These are phyloP conservation scores for Apocheima hispidaria DNA, from an alignment of 2,888 invertebrate species.

Conservation along the genomic window DNA sequence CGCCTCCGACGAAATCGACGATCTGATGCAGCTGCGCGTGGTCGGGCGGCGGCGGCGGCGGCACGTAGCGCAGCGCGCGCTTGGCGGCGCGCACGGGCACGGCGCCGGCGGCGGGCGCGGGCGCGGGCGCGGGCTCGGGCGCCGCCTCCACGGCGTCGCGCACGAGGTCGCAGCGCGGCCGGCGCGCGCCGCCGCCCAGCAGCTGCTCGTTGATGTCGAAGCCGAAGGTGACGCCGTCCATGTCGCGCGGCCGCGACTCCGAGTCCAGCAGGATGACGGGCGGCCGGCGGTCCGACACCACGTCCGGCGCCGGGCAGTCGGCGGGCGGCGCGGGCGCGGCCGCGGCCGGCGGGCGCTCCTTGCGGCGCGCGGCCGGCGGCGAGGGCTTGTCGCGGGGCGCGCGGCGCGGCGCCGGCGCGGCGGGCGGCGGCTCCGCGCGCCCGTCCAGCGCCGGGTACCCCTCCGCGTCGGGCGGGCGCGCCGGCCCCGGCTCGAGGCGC, in stretches of 20 bases:
- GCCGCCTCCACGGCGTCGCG: constrained; percentile 52
- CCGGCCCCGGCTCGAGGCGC: constrained; percentile 30
- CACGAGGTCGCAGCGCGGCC: constrained; percentile 64
- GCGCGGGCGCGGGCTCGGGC: constrained; percentile 49
- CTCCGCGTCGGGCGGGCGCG: constrained; percentile 32
- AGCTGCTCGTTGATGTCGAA: constrained; percentile 92
- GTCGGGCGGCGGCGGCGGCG: constrained; percentile 56
- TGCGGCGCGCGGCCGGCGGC: constrained; percentile 42
- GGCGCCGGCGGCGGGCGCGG: constrained; percentile 53
- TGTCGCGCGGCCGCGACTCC: constrained; percentile 76
- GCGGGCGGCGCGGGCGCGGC: constrained; percentile 65
- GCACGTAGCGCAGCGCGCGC: constrained; percentile 64
- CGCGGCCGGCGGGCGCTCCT: constrained; percentile 44
- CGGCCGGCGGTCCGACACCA: constrained; percentile 85
- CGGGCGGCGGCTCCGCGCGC: constrained; percentile 34
- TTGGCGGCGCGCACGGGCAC: constrained; percentile 40
- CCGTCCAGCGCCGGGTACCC: constrained; percentile 41
- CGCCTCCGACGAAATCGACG: constrained; percentile 73
- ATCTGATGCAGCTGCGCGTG: constrained; percentile 62
- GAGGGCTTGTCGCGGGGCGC: constrained; percentile 37
- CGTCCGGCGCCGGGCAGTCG: constrained; percentile 72
- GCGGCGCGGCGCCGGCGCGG: constrained; percentile 11
- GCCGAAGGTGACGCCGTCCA: constrained; percentile 92
- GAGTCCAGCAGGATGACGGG: constrained; percentile 91
- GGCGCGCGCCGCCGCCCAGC: constrained; percentile 75